Evolutionary conservation across 2,113 vertebrate species (phyloP).

Genomic region (Opisthocomus hoazin): DNA sequence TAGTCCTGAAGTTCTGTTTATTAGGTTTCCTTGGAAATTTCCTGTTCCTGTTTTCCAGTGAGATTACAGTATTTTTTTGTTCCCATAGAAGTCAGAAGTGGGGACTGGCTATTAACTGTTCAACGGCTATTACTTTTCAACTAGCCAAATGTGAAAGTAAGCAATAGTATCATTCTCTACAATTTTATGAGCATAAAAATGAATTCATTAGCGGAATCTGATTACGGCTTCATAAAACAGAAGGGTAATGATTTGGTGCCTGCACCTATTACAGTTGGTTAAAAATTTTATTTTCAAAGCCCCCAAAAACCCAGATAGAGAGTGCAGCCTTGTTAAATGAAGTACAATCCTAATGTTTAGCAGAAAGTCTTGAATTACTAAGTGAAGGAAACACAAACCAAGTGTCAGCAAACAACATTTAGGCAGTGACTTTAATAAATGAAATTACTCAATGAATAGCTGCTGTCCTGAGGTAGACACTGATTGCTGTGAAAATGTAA

Average conservation of each 20-base stretch:
- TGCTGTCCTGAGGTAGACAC: not conserved
- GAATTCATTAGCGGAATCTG: slow-evolving; percentile 26
- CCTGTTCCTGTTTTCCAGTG: not conserved
- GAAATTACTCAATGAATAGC: not conserved
- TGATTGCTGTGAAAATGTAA: not conserved
- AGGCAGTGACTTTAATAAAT: not conserved
- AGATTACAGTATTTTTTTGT: not conserved
- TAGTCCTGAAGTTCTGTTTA: not conserved
- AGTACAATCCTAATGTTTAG: not conserved
- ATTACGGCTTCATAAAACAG: slow-evolving; percentile 40
- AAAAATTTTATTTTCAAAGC: not conserved
- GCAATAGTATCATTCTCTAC: slow-evolving; percentile 1
- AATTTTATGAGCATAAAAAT: slow-evolving; percentile 34
- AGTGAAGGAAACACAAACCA: not conserved
- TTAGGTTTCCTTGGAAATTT: not conserved
- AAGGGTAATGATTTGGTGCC: slow-evolving; percentile 27
- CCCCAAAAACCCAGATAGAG: not conserved
- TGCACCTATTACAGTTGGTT: slow-evolving; percentile 5
- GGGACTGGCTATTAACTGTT: slow-evolving; percentile 1
- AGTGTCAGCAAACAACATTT: not conserved
- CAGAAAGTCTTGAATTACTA: not conserved
- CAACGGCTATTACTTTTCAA: not conserved
- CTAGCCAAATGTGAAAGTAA: slow-evolving; percentile 9
- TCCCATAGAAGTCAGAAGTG: not conserved
- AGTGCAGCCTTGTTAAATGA: not conserved